phyloP scores from a whole-genome alignment of 2,797 vertebrate genomes.

The Moxostoma hubbsi region DNA sequence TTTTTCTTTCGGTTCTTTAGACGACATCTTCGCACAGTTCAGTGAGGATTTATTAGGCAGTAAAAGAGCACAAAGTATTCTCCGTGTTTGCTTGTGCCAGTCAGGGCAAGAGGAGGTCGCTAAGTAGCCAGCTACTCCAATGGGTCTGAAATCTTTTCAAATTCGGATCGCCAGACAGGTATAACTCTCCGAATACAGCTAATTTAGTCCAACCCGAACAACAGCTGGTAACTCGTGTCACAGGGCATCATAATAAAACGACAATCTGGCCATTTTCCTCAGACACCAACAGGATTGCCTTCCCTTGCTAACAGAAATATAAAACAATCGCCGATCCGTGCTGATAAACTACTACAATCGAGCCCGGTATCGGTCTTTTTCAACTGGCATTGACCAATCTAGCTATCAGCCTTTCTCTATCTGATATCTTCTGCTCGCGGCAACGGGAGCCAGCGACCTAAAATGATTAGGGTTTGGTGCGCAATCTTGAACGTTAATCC shows the following conservation, averaged over 20 bases:
- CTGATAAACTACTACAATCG: background rate
- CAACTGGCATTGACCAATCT: constrained; percentile 19
- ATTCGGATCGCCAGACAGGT: background rate
- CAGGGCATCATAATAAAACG: constrained; percentile 28
- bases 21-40: constrained; percentile 72
- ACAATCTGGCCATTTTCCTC: constrained; percentile 34
- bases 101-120: constrained; percentile 13
- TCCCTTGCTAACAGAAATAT: constrained; percentile 6
- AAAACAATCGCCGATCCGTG: background rate
- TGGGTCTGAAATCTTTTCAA: constrained; percentile 1
- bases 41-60: constrained; percentile 36
- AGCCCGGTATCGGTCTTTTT: background rate
- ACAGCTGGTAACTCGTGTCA: constrained; percentile 10
- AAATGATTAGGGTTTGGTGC: constrained; percentile 45
- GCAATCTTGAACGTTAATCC: constrained; percentile 66
- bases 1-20: constrained; percentile 78
- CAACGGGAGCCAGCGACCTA: background rate
- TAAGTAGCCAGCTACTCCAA: constrained; percentile 11
- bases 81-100: constrained; percentile 31
- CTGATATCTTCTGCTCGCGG: constrained; percentile 7
- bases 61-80: constrained; percentile 1
- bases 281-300: constrained; percentile 5
- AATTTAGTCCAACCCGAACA: constrained; percentile 29
- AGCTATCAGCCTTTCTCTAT: constrained; percentile 6
- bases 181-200: background rate